These are phyloP conservation scores for Hetaerina titia DNA, from an alignment of 2,888 invertebrate genomes.

Conservation along the genomic window DNA sequence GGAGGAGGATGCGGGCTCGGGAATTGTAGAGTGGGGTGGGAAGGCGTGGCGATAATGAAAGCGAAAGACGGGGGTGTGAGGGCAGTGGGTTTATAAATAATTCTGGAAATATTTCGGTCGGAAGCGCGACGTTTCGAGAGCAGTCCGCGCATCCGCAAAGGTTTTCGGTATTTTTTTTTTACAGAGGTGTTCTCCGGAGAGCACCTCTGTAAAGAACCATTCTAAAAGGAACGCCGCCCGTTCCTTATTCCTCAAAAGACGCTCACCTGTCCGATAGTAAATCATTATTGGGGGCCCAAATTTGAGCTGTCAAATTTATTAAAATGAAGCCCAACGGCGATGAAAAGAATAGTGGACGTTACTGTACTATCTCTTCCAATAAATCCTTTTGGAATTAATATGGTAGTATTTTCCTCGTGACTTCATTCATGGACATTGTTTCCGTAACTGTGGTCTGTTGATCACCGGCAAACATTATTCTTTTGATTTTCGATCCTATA, in stretches of 20 bases:
- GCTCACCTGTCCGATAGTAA: neutral
- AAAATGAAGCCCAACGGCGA: too few species aligned
- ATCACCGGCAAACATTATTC: too few species aligned
- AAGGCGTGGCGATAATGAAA: neutral
- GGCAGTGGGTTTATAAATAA: slow-evolving; percentile 2
- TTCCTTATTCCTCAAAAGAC: neutral
- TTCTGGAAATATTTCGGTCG: slow-evolving; percentile 32
- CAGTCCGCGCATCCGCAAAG: slow-evolving; percentile 12
- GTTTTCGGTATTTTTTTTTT: neutral
- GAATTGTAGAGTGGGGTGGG: neutral
- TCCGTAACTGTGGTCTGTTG: too few species aligned
- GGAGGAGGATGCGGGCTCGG: neutral
- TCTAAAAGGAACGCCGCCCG: neutral
- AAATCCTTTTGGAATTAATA: too few species aligned
- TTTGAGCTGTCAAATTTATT: neutral
- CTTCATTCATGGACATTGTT: too few species aligned
- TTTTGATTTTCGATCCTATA: too few species aligned
- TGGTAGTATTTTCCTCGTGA: too few species aligned
- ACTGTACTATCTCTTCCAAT: too few species aligned
- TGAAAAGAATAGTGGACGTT: too few species aligned
- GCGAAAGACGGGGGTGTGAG: neutral
- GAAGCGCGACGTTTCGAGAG: slow-evolving; percentile 10
- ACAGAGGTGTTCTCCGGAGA: neutral
- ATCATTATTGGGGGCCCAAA: neutral
- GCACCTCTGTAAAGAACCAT: neutral